Percentiles rank a stretch among this genome's conserved stretches.
Evolutionary conservation across 2,888 invertebrate species (phyloP).

Genomic region (Buathra laborator): DNA sequence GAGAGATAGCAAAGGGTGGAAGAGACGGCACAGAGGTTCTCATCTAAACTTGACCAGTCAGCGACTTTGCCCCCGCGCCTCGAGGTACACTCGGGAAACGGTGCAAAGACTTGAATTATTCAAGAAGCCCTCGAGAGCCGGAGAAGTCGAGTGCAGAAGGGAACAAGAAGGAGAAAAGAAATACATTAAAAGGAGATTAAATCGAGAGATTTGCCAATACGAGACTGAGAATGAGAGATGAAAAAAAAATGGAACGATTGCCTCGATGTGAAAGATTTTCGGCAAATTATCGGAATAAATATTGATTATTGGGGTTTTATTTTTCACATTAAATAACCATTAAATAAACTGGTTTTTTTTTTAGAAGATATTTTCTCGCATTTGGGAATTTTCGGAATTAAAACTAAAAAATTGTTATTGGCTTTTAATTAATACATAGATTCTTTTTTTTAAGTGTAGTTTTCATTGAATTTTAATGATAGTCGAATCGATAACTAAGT

Average conservation of each 20-base stretch:
- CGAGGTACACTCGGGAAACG: constrained; percentile 36
- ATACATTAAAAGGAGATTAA: constrained; percentile 29
- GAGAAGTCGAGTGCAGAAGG: constrained; percentile 22
- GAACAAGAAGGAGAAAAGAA: constrained; percentile 14
- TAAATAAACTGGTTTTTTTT: constrained; percentile 23
- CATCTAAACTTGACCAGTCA: constrained; percentile 3
- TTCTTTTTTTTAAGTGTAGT: too few species aligned
- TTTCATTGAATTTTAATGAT: too few species aligned
- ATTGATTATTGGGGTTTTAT: constrained; percentile 52
- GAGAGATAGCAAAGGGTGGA: not conserved
- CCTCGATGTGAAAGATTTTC: constrained; percentile 19
- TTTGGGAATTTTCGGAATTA: not conserved
- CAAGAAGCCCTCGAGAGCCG: constrained; percentile 56
- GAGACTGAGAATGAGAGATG: constrained; percentile 29
- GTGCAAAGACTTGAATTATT: constrained; percentile 56
- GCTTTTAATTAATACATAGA: too few species aligned
- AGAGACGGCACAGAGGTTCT: constrained; percentile 10
- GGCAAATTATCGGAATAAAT: constrained; percentile 32
- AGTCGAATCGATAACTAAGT: too few species aligned
- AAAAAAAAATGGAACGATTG: constrained; percentile 24
- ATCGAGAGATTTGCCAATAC: constrained; percentile 57
- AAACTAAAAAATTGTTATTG: too few species aligned
- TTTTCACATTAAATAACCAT: too few species aligned
- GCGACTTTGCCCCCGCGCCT: not conserved
- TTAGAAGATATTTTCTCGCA: not conserved